Evolutionary conservation across 2,797 vertebrate genomes (phyloP).

Genomic region (Steatocranus sp.): DNA sequence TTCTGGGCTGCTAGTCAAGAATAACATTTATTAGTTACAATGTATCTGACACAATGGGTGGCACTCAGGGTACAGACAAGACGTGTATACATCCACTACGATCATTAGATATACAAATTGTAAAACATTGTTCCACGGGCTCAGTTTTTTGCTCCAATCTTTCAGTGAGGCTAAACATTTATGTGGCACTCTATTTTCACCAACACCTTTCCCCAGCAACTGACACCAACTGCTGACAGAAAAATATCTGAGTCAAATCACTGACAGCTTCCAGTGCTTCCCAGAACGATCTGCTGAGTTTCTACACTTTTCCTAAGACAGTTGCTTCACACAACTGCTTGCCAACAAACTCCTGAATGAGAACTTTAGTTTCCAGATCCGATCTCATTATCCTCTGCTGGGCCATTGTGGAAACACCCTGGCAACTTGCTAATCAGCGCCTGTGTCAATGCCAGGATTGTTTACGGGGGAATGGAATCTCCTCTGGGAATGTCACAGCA

Average conservation of each 20-base stretch:
- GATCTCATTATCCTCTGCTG: constrained; percentile 58
- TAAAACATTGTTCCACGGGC: not conserved
- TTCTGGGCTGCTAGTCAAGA: not conserved
- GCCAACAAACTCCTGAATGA: constrained; percentile 62
- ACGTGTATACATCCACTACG: fast-evolving
- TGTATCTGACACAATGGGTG: not conserved
- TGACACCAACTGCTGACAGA: not conserved
- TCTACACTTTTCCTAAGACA: not conserved
- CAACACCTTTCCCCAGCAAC: not conserved
- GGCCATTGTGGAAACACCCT: constrained; percentile 64
- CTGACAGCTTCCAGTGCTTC: not conserved
- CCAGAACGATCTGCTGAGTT: constrained; percentile 8
- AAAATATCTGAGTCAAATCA: not conserved
- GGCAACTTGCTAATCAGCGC: constrained; percentile 62
- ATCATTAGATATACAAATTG: not conserved
- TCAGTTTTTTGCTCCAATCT: not conserved
- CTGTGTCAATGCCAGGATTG: constrained; percentile 71
- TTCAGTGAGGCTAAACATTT: not conserved
- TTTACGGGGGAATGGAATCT: constrained; percentile 71
- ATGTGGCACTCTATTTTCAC: not conserved
- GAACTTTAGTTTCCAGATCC: constrained; percentile 41
- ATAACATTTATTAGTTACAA: not conserved
- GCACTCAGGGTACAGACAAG: not conserved
- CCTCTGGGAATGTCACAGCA: constrained; percentile 66
- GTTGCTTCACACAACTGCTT: constrained; percentile 28